Base-by-base conservation (phyloP, 2,888 invertebrate species). In the Barypeithes pellucidus region DNA sequence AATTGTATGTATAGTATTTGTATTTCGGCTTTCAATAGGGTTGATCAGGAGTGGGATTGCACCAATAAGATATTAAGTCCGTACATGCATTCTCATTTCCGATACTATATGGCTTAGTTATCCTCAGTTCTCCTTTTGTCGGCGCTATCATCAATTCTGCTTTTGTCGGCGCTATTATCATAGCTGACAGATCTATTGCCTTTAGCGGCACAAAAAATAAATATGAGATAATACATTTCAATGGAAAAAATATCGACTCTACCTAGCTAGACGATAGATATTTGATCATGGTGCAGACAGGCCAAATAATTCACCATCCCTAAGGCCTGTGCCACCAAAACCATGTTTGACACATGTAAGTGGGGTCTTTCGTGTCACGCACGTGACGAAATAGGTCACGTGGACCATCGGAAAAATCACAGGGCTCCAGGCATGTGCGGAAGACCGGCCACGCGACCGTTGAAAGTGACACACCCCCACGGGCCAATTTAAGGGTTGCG, bases 401-500 rank as follows among this genome's bases (percentile, higher is more conserved):
- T 82, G 84, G 81, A 83, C 50, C 77, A 66, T 60, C 57, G 65
- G 47, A 62, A 63, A 72, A 73, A 75, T 73, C 73, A 73, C 74
- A 66, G 36, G 59, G 43, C 41, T 59, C 11, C 36, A 41, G n/a
- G 39, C 62, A 20, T 16, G 33, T 33, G 41, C 20, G n/a, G 20
- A 29, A 60, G 62, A 29, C 57, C 57, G 52, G 67, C 54, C 71
- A 67, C 71, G 79, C 77, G 78, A 77, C 78, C 76, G 67, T 75
- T 79, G 80, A 78, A 79, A 80, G 77, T 73, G 81, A 81, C 81
- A 82, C 82, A 81, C 82, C 82, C 81, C 71, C 71, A 22, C 16
- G 62, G 71, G 71, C 70, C 70, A 71, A 71, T 74, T 74, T 74
- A 61, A 66, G 65, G 50, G 69, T 52, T 24, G 54, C 1, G 67